phyloP scores from a whole-genome alignment of 2,113 vertebrate genomes.

The Laticauda laticaudata region DNA sequence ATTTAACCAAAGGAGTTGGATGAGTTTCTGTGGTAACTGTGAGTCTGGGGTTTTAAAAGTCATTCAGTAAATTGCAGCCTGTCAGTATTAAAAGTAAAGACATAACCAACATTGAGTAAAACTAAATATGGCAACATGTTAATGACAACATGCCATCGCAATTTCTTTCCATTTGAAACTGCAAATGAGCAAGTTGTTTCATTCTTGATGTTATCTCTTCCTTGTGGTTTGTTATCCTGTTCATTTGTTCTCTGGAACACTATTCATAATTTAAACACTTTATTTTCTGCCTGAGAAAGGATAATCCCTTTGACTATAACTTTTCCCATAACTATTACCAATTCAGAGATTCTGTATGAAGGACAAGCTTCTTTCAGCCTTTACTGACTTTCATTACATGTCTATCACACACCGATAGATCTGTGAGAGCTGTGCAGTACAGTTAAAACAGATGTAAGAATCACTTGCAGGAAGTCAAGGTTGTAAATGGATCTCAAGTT shows the following conservation, averaged over 20 bases:
- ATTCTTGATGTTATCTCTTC: neutral
- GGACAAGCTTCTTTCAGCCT: neutral
- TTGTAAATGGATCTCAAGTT: neutral
- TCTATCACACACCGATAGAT: neutral
- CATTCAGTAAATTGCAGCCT: neutral
- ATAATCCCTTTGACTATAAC: neutral
- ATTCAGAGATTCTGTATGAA: neutral
- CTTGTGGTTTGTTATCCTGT: neutral
- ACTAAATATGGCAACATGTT: neutral
- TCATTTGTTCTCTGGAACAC: neutral
- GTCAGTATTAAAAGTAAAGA: neutral
- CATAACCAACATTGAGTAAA: neutral
- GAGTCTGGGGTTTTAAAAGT: neutral
- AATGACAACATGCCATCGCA: neutral
- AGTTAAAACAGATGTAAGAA: neutral
- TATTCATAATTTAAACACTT: neutral
- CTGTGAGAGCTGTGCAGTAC: neutral
- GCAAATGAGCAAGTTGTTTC: neutral
- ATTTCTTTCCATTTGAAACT: neutral
- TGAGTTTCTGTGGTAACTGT: neutral
- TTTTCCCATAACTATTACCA: neutral
- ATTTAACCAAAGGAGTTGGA: neutral
- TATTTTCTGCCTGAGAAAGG: neutral
- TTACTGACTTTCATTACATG: neutral
- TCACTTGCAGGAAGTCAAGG: neutral